Conservation (phyloP, 2,113 vertebrate species). For the Crotalus tigris region DNA sequence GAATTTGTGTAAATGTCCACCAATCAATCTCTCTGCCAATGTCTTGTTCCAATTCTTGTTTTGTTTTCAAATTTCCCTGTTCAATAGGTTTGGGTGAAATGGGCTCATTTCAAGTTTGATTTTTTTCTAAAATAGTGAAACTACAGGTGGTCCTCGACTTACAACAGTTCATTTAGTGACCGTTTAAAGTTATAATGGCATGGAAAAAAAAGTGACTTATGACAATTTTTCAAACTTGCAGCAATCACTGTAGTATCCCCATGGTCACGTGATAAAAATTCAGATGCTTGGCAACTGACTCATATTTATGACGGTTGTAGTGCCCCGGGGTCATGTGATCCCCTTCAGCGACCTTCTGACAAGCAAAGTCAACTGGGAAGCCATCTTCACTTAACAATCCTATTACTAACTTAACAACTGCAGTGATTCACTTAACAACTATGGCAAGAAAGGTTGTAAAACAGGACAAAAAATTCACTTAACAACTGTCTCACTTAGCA, state of each 20-base stretch:
- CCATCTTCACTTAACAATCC: not conserved
- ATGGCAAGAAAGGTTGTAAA: not conserved
- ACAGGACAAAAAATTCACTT: not conserved
- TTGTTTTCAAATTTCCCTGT: too few species aligned
- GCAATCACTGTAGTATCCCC: not conserved
- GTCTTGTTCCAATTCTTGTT: too few species aligned
- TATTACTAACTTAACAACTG: not conserved
- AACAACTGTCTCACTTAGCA: not conserved
- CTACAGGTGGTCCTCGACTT: not conserved
- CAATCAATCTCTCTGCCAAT: too few species aligned
- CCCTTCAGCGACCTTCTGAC: not conserved
- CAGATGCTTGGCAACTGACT: not conserved
- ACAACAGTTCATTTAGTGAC: not conserved
- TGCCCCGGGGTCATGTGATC: not conserved
- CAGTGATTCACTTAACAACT: not conserved
- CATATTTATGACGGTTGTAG: not conserved
- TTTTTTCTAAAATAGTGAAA: not conserved
- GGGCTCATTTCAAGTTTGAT: not conserved
- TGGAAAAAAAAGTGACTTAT: not conserved
- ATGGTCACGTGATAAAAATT: not conserved
- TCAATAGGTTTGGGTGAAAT: too few species aligned
- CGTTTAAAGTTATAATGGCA: not conserved
- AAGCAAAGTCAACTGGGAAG: not conserved
- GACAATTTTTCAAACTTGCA: not conserved
- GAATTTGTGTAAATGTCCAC: too few species aligned